phyloP scores from a whole-genome alignment of 2,797 vertebrate genomes.

The Halcyon badia region DNA sequence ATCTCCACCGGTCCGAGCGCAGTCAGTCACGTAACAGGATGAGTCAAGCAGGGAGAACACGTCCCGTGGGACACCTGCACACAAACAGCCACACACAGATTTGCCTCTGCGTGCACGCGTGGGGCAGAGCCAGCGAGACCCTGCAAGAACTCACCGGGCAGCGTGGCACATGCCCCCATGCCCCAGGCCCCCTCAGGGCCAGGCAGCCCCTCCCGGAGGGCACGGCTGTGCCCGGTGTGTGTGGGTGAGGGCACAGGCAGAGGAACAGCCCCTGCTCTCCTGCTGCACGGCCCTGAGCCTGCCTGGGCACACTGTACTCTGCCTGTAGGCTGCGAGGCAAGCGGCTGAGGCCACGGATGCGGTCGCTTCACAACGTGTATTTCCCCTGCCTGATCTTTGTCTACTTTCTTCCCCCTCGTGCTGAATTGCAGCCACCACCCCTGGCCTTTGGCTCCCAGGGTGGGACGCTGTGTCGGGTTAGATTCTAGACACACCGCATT shows the following conservation, averaged over 20 bases:
- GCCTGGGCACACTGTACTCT: neutral
- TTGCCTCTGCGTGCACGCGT: accelerated
- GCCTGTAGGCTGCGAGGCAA: neutral
- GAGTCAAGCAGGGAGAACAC: neutral
- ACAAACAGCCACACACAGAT: neutral
- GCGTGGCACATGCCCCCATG: accelerated
- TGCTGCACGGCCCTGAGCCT: accelerated
- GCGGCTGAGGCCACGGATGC: neutral
- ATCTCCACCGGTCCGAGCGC: neutral
- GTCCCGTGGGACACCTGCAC: neutral
- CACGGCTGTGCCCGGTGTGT: accelerated
- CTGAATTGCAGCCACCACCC: neutral
- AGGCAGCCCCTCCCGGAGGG: accelerated
- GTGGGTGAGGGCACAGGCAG: neutral
- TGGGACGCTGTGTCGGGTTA: neutral
- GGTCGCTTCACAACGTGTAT: accelerated
- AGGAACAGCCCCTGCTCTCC: neutral
- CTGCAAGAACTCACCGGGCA: neutral
- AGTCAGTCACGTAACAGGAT: neutral
- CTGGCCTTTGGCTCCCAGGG: neutral
- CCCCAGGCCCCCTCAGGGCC: accelerated
- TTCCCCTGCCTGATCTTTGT: neutral
- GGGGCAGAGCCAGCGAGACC: neutral
- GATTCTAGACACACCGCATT: neutral
- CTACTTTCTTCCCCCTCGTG: neutral